These are phyloP conservation scores for Zygothrica quintamaculata DNA, from an alignment of 2,888 invertebrate species.

Conservation along the genomic window DNA sequence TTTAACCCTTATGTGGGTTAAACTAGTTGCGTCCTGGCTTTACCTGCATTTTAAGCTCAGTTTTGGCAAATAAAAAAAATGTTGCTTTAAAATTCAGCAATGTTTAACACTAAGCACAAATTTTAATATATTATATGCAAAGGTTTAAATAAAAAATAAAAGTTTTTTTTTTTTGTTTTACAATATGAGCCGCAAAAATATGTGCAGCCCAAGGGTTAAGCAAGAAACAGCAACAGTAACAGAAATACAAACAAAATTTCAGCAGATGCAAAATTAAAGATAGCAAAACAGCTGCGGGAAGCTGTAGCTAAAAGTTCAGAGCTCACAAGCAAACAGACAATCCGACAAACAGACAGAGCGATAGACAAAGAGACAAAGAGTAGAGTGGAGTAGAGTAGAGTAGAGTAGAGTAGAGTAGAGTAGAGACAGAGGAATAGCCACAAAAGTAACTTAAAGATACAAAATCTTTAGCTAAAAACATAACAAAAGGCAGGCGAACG, in stretches of 20 bases:
- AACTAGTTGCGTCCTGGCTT: no score
- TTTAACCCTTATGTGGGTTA: no score
- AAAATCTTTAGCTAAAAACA: slow-evolving; percentile 49
- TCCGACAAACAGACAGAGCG: no score
- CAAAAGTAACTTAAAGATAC: slow-evolving; percentile 70
- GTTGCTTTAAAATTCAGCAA: no score
- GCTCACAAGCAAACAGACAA: slow-evolving; percentile 2
- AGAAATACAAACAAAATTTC: slow-evolving; percentile 25
- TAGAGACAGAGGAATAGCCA: slow-evolving; percentile 34
- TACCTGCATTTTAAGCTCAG: no score
- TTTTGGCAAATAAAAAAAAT: no score
- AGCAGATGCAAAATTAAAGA: slow-evolving; percentile 34
- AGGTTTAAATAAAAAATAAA: no score
- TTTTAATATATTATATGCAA: no score
- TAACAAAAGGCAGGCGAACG: slow-evolving; percentile 58
- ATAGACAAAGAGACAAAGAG: not conserved
- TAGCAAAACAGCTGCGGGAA: slow-evolving; percentile 37
- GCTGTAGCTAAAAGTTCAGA: slow-evolving; percentile 42
- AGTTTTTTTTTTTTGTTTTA: no score
- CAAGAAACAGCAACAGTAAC: slow-evolving; percentile 18
- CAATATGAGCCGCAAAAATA: not conserved
- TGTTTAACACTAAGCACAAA: no score
- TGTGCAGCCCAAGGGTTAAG: not conserved
- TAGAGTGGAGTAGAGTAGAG: not conserved
- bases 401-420: slow-evolving; percentile 13